Evolutionary conservation across 2,888 invertebrate species (phyloP), one percentile per base, ranked within the genome.

Genomic region (Chesias legatella): DNA sequence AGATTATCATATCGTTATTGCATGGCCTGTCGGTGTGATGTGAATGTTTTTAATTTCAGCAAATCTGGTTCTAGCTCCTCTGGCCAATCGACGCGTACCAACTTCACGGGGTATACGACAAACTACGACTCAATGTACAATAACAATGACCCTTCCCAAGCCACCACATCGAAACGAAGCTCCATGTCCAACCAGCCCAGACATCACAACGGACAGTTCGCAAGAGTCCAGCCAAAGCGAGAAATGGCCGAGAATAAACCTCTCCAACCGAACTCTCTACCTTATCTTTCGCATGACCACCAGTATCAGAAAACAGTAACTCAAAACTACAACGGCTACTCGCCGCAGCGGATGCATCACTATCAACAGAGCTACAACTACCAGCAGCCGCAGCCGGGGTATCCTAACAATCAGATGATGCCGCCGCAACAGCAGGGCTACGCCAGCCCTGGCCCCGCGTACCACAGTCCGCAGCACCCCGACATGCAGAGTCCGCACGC

Each of bases 61-160:
- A 88, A 88, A 81, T 88, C 88, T 28, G 86, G 88, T 31, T 88
- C 88, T 42, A 86, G 86, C 66, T 86, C 88, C 10, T 86, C 86
- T 3, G 83, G 88, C 2, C 85, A 85, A 56, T 85, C 83, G n/a
- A 85, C 79, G 44, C 73, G 86, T 61, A 83, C 79, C 10, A 88
- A 80, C 56, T 84, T 81, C 51, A 88, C 88, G 32, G 84, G 83
- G 21, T 85, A 82, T 53, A 81, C 83, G 8, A 79, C 84, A 24
- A 85, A 86, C 52, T 86, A 71, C 43, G 86, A 88, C 48, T 86
- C 88, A 0, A 80, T 85, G 73, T 86, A 85, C 48, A 83, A 79
- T 53, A 80, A 82, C 48, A 80, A 79, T 39, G 85, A 86, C 34
- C 79, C 78, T 10, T 56, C 66, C 6, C 78, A 79, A 49, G 67